Evolutionary conservation across 2,888 invertebrate species (phyloP).

Genomic region (Apotomis turbidana): DNA sequence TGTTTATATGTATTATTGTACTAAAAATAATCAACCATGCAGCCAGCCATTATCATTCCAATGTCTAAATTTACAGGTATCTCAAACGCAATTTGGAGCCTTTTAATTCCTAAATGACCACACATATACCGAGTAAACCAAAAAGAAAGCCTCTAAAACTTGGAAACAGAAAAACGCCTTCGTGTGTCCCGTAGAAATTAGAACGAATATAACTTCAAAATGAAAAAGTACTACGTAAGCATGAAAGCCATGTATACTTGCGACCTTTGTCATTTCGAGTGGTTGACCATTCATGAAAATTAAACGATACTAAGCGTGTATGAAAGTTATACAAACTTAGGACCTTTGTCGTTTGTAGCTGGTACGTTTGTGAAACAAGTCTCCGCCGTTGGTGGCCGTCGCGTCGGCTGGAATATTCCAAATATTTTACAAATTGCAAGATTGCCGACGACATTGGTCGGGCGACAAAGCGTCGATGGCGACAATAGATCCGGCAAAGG

Average conservation of each 20-base stretch:
- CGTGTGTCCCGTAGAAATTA: slow-evolving; percentile 35
- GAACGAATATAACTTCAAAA: not conserved
- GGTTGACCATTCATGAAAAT: too few relatives aligned
- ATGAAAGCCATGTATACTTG: not conserved
- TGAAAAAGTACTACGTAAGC: not conserved
- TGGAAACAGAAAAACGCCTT: slow-evolving; percentile 22
- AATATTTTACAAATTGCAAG: slow-evolving; percentile 80
- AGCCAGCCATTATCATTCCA: slow-evolving; percentile 19
- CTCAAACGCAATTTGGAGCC: slow-evolving; percentile 15
- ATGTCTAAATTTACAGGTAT: slow-evolving; percentile 27
- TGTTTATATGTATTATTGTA: too few relatives aligned
- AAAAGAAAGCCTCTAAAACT: slow-evolving; percentile 16
- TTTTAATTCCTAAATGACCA: slow-evolving; percentile 32
- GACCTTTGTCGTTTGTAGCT: not conserved
- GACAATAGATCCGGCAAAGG: slow-evolving; percentile 22
- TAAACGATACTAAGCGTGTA: not conserved
- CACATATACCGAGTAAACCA: slow-evolving; percentile 16
- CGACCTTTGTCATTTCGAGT: not conserved
- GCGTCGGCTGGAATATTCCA: slow-evolving; percentile 70
- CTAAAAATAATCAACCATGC: too few relatives aligned
- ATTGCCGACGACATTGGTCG: slow-evolving; percentile 64
- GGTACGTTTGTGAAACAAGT: slow-evolving; percentile 39
- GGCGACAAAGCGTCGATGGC: slow-evolving; percentile 53
- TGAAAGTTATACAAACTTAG: not conserved
- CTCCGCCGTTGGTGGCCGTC: slow-evolving; percentile 72